Evolutionary conservation across 2,797 vertebrate genomes (phyloP), one percentile per base, ranked within the genome.

Genomic region (Pangasius krempfi): DNA sequence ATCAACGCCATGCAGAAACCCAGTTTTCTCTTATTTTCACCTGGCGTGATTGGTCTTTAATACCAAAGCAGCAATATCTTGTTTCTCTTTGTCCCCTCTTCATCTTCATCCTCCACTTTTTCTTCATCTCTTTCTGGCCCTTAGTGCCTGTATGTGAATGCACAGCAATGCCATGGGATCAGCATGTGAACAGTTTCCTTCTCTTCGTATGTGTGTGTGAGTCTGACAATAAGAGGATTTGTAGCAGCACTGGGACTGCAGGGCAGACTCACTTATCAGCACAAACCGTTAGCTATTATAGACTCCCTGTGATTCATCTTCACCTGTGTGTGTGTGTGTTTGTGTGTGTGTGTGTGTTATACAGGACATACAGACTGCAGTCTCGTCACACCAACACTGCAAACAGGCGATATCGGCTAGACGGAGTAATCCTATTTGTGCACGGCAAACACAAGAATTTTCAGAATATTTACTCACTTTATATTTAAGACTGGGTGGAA

Each of bases 201-300:
- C 27, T 56, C 4, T 56, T 30, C 33, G 60, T 64, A 13, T 47
- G 37, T 58, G 30, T 81, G 58, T 73, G 50, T 58, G 84, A n/a
- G 52, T 44, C 30, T 85, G 66, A 85, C 84, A 85, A 56, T 58
- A 87, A 37, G 52, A 73, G 50, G 66, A 85, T 85, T 85, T 56
- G 84, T 68, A 72, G 84, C 64, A 30, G 83, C 70, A 33, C 84
- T 81, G 10, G 83, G 88, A 88, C 62, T 85, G 13, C 25, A 85
- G 73, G 83, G 33, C 52, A 85, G 30, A 72, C 47, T 70, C n/a
- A 85, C 76, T 89, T 89, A 86, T 85, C 84, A 86, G 84, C 73
- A 78, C 60, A 56, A 75, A 85, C 54, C 60, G n/a, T 84, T 88
- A 37, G 80, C 68, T 82, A 88, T 84, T 73, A 76, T 72, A 88